Conservation (phyloP, 2,888 invertebrate genomes). For the Hymenopus coronatus region DNA sequence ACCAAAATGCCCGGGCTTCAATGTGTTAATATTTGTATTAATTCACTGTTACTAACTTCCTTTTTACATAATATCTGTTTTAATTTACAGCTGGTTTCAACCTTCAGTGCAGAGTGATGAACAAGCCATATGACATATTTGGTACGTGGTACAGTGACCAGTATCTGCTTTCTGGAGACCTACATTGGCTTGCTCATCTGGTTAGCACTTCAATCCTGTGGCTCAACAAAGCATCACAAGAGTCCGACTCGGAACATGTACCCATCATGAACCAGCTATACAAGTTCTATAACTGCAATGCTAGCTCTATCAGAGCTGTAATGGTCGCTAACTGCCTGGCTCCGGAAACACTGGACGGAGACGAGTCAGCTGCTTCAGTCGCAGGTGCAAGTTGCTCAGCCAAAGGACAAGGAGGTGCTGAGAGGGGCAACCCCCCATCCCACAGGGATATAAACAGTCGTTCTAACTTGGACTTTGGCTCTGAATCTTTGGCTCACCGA, state of each 20-base stretch:
- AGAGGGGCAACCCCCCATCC: conserved; percentile 54
- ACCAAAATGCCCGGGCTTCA: no score
- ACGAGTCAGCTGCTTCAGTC: conserved; percentile 31
- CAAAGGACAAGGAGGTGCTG: background rate
- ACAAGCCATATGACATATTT: conserved; percentile 84
- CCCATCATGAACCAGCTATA: conserved; percentile 72
- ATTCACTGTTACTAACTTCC: no score
- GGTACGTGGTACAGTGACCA: conserved; percentile 86
- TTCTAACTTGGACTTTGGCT: background rate
- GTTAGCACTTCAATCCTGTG: conserved; percentile 72
- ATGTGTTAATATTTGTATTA: no score
- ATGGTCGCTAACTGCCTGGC: conserved; percentile 71
- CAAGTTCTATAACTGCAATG: conserved; percentile 72
- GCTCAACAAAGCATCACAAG: conserved; percentile 74
- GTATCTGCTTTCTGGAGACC: conserved; percentile 74
- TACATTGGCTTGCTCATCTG: conserved; percentile 75
- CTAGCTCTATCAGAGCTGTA: conserved; percentile 73
- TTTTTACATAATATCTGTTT: no score
- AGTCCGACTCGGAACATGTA: conserved; percentile 72
- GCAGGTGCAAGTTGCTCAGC: background rate
- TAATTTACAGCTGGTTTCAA: conserved; percentile 60
- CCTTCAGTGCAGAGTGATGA: conserved; percentile 69
- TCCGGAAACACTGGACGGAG: conserved; percentile 41
- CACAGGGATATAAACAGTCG: conserved; percentile 49
- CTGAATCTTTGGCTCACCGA: background rate